These are phyloP conservation scores for Corapipo altera DNA, from an alignment of 2,113 vertebrate genomes.

Conservation along the genomic window DNA sequence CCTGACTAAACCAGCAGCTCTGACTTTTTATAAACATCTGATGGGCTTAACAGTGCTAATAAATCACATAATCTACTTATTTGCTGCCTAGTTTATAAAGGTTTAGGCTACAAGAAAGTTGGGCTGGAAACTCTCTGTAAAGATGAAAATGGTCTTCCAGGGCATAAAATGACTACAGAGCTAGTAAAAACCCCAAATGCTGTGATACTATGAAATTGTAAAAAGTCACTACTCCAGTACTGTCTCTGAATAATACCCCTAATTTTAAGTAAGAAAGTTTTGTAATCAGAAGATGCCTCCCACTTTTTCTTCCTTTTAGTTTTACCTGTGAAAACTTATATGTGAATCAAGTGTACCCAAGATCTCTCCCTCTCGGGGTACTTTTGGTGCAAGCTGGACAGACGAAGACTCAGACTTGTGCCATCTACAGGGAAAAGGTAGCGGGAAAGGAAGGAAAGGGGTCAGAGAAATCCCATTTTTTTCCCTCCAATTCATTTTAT, in stretches of 20 bases:
- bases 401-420: background rate
- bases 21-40: background rate
- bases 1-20: background rate
- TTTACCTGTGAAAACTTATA: background rate
- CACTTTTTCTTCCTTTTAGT: background rate
- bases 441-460: background rate
- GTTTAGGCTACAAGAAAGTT: background rate
- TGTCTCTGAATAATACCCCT: background rate
- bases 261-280: background rate
- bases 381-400: background rate
- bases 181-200: background rate
- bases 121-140: background rate
- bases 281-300: background rate
- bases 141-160: background rate
- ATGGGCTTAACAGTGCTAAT: background rate
- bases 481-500: background rate
- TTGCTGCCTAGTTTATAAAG: background rate
- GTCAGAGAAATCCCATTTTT: slow-evolving; percentile 1
- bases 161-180: background rate
- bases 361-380: background rate
- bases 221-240: background rate
- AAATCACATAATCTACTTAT: background rate
- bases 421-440: background rate
- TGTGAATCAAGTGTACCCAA: background rate
- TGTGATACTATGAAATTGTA: background rate